Conservation (phyloP, 2,888 invertebrate genomes). For the Antheraea yamamai region DNA sequence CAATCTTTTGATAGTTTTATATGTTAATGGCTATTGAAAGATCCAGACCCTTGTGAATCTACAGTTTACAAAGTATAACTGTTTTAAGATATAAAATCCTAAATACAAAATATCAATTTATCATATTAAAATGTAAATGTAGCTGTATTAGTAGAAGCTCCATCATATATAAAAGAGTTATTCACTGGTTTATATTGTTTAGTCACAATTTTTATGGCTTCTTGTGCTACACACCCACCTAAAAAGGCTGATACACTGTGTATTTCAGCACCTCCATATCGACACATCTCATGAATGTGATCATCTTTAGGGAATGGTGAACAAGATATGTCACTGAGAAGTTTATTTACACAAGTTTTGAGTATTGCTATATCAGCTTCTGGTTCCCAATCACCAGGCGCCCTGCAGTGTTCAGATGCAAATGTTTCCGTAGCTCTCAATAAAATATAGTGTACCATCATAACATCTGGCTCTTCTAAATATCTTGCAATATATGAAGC, state of each 20-base stretch:
- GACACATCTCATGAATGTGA: conserved; percentile 96
- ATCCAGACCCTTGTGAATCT: neutral
- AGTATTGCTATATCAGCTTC: conserved; percentile 95
- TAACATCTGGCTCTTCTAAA: conserved; percentile 91
- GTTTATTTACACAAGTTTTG: conserved; percentile 87
- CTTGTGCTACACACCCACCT: conserved; percentile 96
- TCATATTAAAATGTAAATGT: conserved; percentile 81
- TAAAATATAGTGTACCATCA: conserved; percentile 94
- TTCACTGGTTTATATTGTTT: conserved; percentile 97
- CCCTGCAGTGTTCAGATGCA: conserved; percentile 92
- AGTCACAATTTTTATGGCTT: conserved; percentile 96
- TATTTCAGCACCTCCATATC: conserved; percentile 96
- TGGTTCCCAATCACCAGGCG: conserved; percentile 94
- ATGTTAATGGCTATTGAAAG: neutral
- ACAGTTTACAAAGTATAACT: neutral
- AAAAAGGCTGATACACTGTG: conserved; percentile 97
- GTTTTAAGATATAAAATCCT: neutral
- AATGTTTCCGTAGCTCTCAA: conserved; percentile 96
- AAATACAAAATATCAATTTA: neutral
- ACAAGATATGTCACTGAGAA: conserved; percentile 93
- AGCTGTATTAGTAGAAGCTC: conserved; percentile 92
- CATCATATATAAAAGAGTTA: conserved; percentile 98
- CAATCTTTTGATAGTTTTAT: neutral
- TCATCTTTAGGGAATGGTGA: conserved; percentile 92
- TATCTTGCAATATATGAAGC: conserved; percentile 83